phyloP scores from a whole-genome alignment of 1,140 invertebrate species.

The Popillia japonica region DNA sequence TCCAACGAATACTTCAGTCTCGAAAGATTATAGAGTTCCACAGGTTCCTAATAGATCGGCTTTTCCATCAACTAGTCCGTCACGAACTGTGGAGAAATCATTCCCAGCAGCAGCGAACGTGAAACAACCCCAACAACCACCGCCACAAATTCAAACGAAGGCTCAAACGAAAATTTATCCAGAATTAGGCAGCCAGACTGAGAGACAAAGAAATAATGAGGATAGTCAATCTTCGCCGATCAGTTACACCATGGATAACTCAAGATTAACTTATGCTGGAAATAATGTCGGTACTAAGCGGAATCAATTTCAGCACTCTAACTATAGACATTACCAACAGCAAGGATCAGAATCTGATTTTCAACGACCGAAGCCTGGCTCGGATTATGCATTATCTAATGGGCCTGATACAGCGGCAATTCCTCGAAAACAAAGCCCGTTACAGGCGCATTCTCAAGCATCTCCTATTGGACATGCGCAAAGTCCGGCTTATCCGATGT shows the following conservation, averaged over 20 bases:
- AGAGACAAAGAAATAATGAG: conserved; percentile 65
- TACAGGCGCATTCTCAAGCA: conserved; percentile 72
- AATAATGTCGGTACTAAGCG: conserved; percentile 62
- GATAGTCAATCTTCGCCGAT: conserved; percentile 75
- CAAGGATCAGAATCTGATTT: conserved; percentile 69
- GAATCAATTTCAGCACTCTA: conserved; percentile 54
- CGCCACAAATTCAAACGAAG: conserved; percentile 70
- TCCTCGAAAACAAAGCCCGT: conserved; percentile 72
- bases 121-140: conserved; percentile 53
- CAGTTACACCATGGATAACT: conserved; percentile 77
- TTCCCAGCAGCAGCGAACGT: conserved; percentile 60
- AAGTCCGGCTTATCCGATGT: conserved; percentile 79
- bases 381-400: conserved; percentile 58
- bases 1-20: conserved; percentile 63
- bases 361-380: conserved; percentile 71
- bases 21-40: conserved; percentile 70
- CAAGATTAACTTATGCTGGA: conserved; percentile 67
- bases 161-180: conserved; percentile 75
- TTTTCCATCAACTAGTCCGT: conserved; percentile 52
- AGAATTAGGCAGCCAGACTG: conserved; percentile 64
- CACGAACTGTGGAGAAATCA: conserved; percentile 50
- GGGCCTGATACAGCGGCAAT: conserved; percentile 69
- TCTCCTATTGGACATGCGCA: conserved; percentile 69
- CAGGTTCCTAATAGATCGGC: conserved; percentile 56
- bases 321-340: conserved; percentile 59